Evolutionary conservation across 2,888 invertebrate genomes (phyloP), one percentile per base, ranked within the genome.

Genomic region (Sesia bembeciformis): DNA sequence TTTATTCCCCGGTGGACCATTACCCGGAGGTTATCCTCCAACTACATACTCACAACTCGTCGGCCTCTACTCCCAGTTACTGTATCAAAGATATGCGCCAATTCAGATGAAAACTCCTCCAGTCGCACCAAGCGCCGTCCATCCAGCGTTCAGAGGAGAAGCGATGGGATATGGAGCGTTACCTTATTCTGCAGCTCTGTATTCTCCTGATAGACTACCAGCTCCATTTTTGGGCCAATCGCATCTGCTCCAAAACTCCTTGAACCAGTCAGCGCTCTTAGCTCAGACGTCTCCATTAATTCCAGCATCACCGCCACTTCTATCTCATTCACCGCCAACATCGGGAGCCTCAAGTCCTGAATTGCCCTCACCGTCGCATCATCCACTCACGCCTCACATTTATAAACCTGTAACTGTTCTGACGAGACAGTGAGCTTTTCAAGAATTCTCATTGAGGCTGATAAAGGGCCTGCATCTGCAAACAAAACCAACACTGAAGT

Each of bases 21-120:
- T 92, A 52, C 88, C 91, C 51, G 91, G 90, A 38, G 85, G 91
- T 7, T 91, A 93, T 59, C 92, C 92, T 0, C 91, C 90, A 8
- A 84, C 90, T 4, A 88, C 91, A 0, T 91, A 91, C 69, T 91
- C 92, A 0, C 90, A 91, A 42, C 81, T 92, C 4, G 88, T 92
- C 57, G 88, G 91, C 0, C 72, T 92, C 3, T 92, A 92, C 75
- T 90, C 92, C 0, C 89, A 94, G 53, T 91, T 94, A 54, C 84
- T 95, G 67, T 94, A 94, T 70, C 91, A 91, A 74, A 87, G 91
- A 62, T 95, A 92, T 80, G 93, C 78, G 71, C 94, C 87, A 53
- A 90, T 91, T 65, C 90, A 91, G 58, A 86, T 84, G 74, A 90
- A 81, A 72, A 85, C 82, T 40, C 90, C 90, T 5, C 87, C 88